Base-by-base conservation (phyloP, 2,888 invertebrate genomes). In the Pardosa pseudoannulata region DNA sequence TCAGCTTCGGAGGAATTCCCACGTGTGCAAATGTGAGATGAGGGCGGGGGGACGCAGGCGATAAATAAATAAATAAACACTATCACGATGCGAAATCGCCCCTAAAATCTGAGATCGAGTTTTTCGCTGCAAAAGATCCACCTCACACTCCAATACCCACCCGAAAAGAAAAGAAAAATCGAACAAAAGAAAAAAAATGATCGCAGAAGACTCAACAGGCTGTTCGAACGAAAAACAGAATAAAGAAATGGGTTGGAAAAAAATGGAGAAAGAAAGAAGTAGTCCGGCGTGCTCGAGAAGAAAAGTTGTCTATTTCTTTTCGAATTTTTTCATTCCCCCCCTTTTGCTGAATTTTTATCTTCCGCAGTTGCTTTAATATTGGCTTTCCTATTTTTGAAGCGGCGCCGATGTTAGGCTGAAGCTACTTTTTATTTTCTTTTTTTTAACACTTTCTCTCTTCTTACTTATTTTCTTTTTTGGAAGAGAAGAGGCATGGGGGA, bases 241-340 rank as follows among this genome's bases (percentile, higher is more conserved):
- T 9, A 16, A 13, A 32, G 16, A 29, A 67, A 36, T 41, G 36
- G 9, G 9, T 36, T 46, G 39, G 56, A 79, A 36, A 31, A 67
- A 73, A 46, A 70, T n/a, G n/a, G n/a, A n/a, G n/a, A n/a, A n/a
- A n/a, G n/a, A 79, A 81, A 75, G 81, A 81, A 81, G 50, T 80
- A 41, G 73, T 80, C 73, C 28, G 62, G 79, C 41, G 39, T 64
- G 41, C 39, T 71, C 50, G 65, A 46, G 46, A 62, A 72, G 68
- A 81, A 74, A 81, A 74, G 68, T 7, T 46, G 46, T 2, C 46
- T 62, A 74, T 56, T 81, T 67, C 62, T 39, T 56, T 56, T 41
- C 70, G 68, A 75, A 70, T 62, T 62, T 72, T 41, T 71, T 72
- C 31, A 62, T n/a, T 56, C 65, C 64, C 29, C 6, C 5, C 2